A percentile compares a stretch with the other conserved stretches of the same genome.
Conservation (phyloP, 2,113 vertebrate species). For the Willisornis vidua region DNA sequence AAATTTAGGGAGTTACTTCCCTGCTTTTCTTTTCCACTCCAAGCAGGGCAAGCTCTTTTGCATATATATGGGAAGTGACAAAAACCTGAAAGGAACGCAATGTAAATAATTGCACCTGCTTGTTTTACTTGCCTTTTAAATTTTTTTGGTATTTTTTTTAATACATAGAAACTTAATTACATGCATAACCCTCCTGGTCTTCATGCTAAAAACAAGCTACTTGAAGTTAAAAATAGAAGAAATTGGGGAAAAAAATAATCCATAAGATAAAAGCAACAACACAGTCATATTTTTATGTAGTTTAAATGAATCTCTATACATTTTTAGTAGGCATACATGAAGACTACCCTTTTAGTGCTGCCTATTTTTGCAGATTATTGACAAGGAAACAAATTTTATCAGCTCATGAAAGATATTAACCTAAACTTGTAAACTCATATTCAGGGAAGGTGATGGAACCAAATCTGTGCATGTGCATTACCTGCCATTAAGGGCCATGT, state of each 20-base stretch:
- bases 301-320: background rate
- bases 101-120: background rate
- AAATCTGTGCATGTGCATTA: background rate
- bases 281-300: background rate
- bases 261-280: background rate
- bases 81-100: background rate
- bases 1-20: background rate
- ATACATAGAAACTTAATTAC: background rate
- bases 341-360: background rate
- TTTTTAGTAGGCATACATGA: background rate
- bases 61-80: background rate
- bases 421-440: background rate
- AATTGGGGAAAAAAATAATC: background rate
- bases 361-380: background rate
- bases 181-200: background rate
- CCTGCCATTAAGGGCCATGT: background rate
- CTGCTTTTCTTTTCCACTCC: background rate
- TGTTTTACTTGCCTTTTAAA: background rate
- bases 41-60: background rate
- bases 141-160: background rate
- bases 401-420: background rate
- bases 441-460: conserved; percentile 30
- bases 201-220: background rate
- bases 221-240: background rate
- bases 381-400: background rate